Evolutionary conservation across 2,888 invertebrate genomes (phyloP).

Genomic region (Drosophila falleni): DNA sequence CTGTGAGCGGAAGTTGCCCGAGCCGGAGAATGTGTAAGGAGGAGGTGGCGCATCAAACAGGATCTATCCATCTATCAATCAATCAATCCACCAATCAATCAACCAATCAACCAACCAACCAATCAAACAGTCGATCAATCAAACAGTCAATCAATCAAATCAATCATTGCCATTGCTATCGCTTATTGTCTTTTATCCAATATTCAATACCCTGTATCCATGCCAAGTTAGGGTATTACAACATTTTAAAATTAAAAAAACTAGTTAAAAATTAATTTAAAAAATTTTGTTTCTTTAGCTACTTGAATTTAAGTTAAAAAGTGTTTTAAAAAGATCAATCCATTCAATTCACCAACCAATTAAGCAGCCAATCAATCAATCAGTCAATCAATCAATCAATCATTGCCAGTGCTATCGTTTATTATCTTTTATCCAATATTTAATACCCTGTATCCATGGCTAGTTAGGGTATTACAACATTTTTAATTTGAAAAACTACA

Average conservation of each 20-base stretch:
- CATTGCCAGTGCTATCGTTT: conserved; percentile 23
- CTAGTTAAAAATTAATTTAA: not conserved
- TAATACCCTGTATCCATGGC: conserved; percentile 2
- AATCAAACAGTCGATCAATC: conserved; percentile 5
- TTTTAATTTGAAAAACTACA: not conserved
- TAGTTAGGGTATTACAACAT: not conserved
- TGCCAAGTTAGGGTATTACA: not conserved
- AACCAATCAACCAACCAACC: not conserved
- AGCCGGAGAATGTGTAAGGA: conserved; percentile 85
- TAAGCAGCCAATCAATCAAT: conserved; percentile 1
- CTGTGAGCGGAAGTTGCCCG: conserved; percentile 85
- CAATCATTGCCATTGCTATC: conserved; percentile 27
- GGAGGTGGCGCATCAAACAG: not conserved
- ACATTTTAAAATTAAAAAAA: not conserved
- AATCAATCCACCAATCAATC: not conserved
- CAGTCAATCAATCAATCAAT: conserved; percentile 8
- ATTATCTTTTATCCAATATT: not conserved
- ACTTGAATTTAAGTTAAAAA: too few species aligned
- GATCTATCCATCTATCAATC: conserved; percentile 8
- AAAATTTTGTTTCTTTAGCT: too few species aligned
- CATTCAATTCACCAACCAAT: not conserved
- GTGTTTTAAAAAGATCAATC: too few species aligned
- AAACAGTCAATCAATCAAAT: conserved; percentile 2
- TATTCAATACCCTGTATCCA: conserved; percentile 6
- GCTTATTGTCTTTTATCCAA: not conserved